Evolutionary conservation across 1,140 invertebrate genomes (phyloP), one percentile per base, ranked within the genome.

Genomic region (Charaxes varanes): DNA sequence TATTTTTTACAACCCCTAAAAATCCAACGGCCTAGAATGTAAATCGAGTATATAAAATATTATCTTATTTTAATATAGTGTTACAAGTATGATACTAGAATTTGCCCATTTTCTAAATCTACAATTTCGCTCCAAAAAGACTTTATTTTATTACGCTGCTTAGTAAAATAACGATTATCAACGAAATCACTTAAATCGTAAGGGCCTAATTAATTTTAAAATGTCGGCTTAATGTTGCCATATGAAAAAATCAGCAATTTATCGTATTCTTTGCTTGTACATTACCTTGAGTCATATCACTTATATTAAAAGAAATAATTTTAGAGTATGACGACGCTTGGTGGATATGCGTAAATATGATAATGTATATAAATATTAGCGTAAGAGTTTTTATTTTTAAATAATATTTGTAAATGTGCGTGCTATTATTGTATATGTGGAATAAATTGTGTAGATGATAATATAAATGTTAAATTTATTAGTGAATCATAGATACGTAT

Each of bases 351-450:
- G 56, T 62, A 44, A 35, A 36, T 44, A 53, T 62, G 55, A 52
- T 63, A 65, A 67, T 46, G 46, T 47, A 59, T 40, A 54, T 59
- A 59, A 34, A 46, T 67, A 58, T 41, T 62, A 46, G 31, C 58
- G 51, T 66, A 71, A 71, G 61, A 63, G 41, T 66, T 69, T 72
- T 77, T 62, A 68, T 76, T 81, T 77, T 68, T 61, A 59, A 70
- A 58, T 54, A 33, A 63, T 49, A 65, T 59, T 64, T 81, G 73
- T 79, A 77, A 68, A 81, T 81, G 74, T 82, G 74, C 65, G 74
- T 74, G 69, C 57, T 64, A 62, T 49, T 58, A 57, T 49, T 77
- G 74, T 79, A 81, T 68, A 77, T 77, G 70, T 77, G 63, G 67
- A 48, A 63, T 49, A 58, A 41, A 40, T 30, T 35, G 31, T 46